Evolutionary conservation across 1,140 invertebrate species (phyloP).

Genomic region (Mycetomoellerius zeteki): DNA sequence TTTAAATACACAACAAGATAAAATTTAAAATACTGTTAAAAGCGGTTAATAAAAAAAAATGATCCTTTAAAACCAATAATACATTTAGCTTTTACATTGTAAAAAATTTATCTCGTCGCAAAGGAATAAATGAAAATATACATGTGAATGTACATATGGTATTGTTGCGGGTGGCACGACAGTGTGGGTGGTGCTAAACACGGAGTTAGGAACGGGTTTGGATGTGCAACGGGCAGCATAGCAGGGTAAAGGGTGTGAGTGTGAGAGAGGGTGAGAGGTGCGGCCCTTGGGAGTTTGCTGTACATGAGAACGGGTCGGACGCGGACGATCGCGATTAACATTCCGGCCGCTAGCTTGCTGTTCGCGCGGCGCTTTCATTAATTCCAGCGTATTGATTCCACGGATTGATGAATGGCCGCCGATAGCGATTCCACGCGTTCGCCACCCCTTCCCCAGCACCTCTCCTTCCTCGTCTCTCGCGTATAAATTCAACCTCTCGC

Average conservation of each 20-base stretch:
- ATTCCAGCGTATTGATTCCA: constrained; percentile 88
- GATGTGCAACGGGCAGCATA: constrained; percentile 64
- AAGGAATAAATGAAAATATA: constrained; percentile 20
- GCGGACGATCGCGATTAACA: constrained; percentile 87
- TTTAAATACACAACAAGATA: background rate
- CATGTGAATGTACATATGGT: constrained; percentile 23
- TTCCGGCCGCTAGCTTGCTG: constrained; percentile 87
- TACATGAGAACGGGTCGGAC: constrained; percentile 83
- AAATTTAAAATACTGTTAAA: constrained; percentile 18
- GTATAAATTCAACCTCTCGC: constrained; percentile 83
- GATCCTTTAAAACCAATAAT: background rate
- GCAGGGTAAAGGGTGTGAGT: constrained; percentile 68
- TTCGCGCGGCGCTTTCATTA: constrained; percentile 88
- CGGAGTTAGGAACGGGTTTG: constrained; percentile 47
- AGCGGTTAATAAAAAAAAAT: background rate
- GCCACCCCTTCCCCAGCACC: constrained; percentile 72
- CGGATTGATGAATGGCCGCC: constrained; percentile 87
- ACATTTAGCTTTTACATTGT: background rate
- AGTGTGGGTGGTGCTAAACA: constrained; percentile 71
- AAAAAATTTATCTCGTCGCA: constrained; percentile 24
- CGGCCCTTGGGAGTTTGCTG: constrained; percentile 84
- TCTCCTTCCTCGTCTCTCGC: constrained; percentile 55
- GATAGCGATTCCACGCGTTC: constrained; percentile 86
- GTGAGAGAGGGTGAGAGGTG: constrained; percentile 64
- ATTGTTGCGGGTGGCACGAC: constrained; percentile 51